Percentiles rank a stretch among this genome's conserved stretches.
Conservation (phyloP, 2,797 vertebrate species). For the Rousettus madagascariensis region DNA sequence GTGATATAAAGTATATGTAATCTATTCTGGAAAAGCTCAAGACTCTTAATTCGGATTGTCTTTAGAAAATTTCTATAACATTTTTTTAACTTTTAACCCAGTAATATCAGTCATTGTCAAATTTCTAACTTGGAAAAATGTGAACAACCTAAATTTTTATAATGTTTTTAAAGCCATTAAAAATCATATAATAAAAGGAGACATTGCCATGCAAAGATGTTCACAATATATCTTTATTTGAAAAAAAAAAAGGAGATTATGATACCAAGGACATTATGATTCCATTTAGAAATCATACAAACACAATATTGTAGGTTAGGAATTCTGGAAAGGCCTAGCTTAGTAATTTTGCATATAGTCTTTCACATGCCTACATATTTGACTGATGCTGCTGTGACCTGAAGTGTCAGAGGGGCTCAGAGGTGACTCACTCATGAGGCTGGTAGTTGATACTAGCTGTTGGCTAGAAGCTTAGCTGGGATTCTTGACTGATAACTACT, state of each 20-base stretch:
- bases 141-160: neutral
- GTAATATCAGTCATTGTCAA: neutral
- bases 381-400: neutral
- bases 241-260: neutral
- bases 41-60: neutral
- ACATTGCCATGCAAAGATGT: neutral
- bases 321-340: neutral
- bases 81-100: neutral
- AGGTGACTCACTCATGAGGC: neutral
- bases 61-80: conserved; percentile 25
- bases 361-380: neutral
- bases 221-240: neutral
- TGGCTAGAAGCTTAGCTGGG: neutral
- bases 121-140: conserved; percentile 7
- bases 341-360: neutral
- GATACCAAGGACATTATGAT: neutral
- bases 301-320: neutral
- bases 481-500: neutral
- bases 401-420: neutral
- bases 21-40: neutral
- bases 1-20: neutral
- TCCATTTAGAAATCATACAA: neutral
- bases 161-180: neutral
- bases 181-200: neutral
- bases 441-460: neutral